Base-by-base conservation (phyloP, 1,140 invertebrate species). In the Lysiphlebus fabarum region DNA sequence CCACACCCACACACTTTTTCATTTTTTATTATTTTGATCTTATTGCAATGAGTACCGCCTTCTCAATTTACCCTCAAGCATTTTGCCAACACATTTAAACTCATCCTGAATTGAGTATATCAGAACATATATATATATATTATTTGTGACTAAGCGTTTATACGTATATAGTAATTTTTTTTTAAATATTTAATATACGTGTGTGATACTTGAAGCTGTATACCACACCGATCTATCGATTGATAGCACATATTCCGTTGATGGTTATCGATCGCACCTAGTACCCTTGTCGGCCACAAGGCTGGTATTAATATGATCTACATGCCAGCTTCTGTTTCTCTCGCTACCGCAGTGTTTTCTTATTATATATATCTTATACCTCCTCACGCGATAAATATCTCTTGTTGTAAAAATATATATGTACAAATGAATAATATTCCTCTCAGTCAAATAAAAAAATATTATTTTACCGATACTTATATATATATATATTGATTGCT, bases 301-400 rank as follows among this genome's bases (percentile, higher is more conserved):
- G 65, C 64, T 61, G 62, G 65, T 69, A 72, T 73, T 71, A 72
- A 67, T 66, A 71, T 71, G 70, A 73, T 73, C 71, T 72, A 72
- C 64, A 62, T 56, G 57, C 43, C 60, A 57, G 65, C 67, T 72
- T 67, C 64, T 50, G 60, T 47, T 62, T 26, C 17, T 26, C 17
- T 26, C 65, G 66, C 71, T 73, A 73, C 70, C 64, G 17, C 17
- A 26, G 4, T 26, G 4, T 26, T 26, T 26, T 26, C 17, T 26
- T 26, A n/a, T n/a, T n/a, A 26, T 26, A 26, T 26, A 26, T 26
- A 1, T 26, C 17, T 2, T 4, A 26, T 26, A 26, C 17, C 17
- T 26, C 17, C 17, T 26, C 17, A 26, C 17, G 17, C 17, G 17
- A 26, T 26, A 26, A 26, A 26, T 26, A 26, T 26, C 17, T 26